Conservation (phyloP, 37 sponge, comb jelly and placozoan species). For the Amphimedon queenslandica region DNA sequence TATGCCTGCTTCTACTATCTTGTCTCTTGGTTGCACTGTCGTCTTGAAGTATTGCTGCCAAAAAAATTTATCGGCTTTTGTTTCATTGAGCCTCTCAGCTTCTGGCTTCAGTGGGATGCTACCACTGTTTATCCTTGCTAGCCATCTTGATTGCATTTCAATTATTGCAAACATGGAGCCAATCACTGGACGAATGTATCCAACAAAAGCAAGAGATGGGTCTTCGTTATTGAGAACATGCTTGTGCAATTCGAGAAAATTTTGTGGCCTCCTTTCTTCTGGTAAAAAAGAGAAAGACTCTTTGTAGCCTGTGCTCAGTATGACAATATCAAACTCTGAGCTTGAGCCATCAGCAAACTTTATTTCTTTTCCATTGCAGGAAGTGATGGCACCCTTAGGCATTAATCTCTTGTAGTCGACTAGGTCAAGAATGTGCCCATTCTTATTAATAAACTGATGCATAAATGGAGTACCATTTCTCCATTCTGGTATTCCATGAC, state of each 20-base stretch:
- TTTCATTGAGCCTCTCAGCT: slow-evolving; percentile 30
- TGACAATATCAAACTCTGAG: slow-evolving; percentile 70
- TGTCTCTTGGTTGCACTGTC: slow-evolving; percentile 41
- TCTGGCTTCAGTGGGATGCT: slow-evolving; percentile 36
- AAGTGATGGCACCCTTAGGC: slow-evolving; percentile 60
- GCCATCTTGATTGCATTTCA: slow-evolving; percentile 87
- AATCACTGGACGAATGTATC: slow-evolving; percentile 75
- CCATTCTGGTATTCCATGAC: slow-evolving; percentile 87
- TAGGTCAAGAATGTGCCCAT: slow-evolving; percentile 61
- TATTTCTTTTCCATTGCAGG: slow-evolving; percentile 49
- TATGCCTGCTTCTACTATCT: slow-evolving; percentile 69
- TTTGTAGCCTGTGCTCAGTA: slow-evolving; percentile 72
- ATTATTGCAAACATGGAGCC: slow-evolving; percentile 73
- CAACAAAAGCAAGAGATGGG: slow-evolving; percentile 78
- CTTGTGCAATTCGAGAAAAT: slow-evolving; percentile 66
- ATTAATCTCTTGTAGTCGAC: slow-evolving; percentile 71
- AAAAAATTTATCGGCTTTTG: slow-evolving; percentile 33
- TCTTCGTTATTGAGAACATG: slow-evolving; percentile 74
- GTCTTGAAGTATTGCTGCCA: slow-evolving; percentile 61
- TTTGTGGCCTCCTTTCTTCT: background rate
- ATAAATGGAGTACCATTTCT: slow-evolving; percentile 62
- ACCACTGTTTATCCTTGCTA: slow-evolving; percentile 64
- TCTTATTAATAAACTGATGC: slow-evolving; percentile 67
- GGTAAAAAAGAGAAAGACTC: slow-evolving; percentile 58
- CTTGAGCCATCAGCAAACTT: slow-evolving; percentile 58